Evolutionary conservation across 1,140 invertebrate genomes (phyloP).

Genomic region (Zaprionus kolodkinae): DNA sequence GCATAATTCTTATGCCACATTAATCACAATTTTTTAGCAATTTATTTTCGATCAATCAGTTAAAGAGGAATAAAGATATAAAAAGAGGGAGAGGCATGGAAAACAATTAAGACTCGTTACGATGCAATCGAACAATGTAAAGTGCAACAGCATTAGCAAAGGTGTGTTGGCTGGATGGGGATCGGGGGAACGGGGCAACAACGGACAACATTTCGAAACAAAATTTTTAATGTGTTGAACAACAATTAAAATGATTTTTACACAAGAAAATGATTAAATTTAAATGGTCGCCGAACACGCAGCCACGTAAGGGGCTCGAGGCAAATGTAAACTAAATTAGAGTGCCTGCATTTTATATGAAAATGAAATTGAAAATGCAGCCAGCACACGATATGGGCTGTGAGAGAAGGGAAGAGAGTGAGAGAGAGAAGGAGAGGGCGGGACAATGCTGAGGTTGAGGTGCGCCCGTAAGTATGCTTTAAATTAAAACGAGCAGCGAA

Average conservation of each 20-base stretch:
- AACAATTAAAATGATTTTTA: constrained; percentile 72
- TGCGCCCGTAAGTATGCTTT: constrained; percentile 47
- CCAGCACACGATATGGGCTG: constrained; percentile 12
- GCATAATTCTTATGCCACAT: constrained; percentile 24
- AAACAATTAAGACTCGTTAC: constrained; percentile 44
- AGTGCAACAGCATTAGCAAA: constrained; percentile 36
- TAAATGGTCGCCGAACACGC: constrained; percentile 57
- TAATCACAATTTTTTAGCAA: constrained; percentile 33
- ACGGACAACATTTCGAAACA: constrained; percentile 50
- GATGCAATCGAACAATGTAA: constrained; percentile 37
- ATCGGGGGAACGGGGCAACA: constrained; percentile 9
- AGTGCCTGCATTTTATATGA: constrained; percentile 29
- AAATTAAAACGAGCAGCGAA: constrained; percentile 61
- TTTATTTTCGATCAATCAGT: constrained; percentile 21
- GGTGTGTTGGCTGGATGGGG: too few species aligned
- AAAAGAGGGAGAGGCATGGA: too few species aligned
- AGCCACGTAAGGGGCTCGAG: constrained; percentile 8
- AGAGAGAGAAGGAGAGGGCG: neutral
- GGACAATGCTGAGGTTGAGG: neutral
- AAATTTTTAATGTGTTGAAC: constrained; percentile 71
- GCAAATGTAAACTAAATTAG: constrained; percentile 41
- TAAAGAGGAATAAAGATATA: neutral
- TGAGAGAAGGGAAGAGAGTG: neutral
- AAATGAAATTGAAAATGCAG: constrained; percentile 57
- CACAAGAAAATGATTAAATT: constrained; percentile 69